Evolutionary conservation across 2,797 vertebrate genomes (phyloP).

Genomic region (Perodicticus potto): DNA sequence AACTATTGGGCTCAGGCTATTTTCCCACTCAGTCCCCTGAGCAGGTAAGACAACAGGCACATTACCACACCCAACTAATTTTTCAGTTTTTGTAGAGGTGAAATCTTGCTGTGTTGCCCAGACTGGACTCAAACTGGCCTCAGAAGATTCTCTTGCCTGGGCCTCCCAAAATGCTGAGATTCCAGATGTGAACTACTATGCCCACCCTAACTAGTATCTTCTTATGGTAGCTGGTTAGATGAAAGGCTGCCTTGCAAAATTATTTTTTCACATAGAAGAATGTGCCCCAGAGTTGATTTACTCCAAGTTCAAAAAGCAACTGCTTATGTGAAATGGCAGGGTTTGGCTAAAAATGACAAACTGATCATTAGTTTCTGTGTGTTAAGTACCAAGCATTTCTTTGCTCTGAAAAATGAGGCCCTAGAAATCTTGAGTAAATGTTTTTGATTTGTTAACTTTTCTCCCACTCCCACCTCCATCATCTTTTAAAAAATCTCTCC

Average conservation of each 20-base stretch:
- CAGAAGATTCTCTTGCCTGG: neutral
- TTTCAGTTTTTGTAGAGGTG: neutral
- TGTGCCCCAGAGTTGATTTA: neutral
- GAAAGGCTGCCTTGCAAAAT: neutral
- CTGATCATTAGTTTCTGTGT: neutral
- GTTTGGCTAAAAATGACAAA: conserved; percentile 40
- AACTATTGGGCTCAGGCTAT: neutral
- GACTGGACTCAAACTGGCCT: neutral
- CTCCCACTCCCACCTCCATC: neutral
- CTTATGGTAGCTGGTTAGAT: neutral
- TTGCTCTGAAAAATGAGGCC: conserved; percentile 58
- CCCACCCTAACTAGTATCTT: neutral
- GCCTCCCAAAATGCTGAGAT: neutral
- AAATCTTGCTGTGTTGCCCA: neutral
- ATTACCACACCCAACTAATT: neutral
- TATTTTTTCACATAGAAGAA: neutral
- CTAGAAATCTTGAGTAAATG: conserved; percentile 4
- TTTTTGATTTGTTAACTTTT: conserved; percentile 58
- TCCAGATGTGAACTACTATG: neutral
- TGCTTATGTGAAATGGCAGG: conserved; percentile 7
- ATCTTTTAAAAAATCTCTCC: neutral
- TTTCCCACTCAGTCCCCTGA: neutral
- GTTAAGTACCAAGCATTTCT: conserved; percentile 24
- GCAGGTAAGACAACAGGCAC: neutral
- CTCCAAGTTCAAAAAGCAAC: neutral